A percentile compares a stretch with the other conserved stretches of the same genome.
Conservation (phyloP, 2,888 invertebrate species). For the Tetramorium bicarinatum region DNA sequence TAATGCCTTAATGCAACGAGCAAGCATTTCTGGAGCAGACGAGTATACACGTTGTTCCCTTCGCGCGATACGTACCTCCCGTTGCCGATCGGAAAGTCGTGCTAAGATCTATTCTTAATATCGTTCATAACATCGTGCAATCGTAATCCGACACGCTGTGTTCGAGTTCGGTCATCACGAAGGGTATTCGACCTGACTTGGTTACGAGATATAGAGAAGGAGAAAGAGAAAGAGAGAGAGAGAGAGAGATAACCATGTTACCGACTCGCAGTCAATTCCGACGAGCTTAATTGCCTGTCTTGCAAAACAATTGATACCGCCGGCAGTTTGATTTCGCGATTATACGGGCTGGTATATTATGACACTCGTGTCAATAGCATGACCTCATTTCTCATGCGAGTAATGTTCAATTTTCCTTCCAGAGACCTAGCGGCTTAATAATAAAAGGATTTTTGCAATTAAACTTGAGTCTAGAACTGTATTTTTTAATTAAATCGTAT, state of each 20-base stretch:
- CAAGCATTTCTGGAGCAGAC: conserved; percentile 67
- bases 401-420: not conserved
- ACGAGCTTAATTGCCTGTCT: conserved; percentile 52
- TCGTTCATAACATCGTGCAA: conserved; percentile 3
- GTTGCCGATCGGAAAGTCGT: conserved; percentile 17
- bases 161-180: conserved; percentile 19
- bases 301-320: conserved; percentile 53
- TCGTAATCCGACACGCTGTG: not conserved
- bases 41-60: conserved; percentile 28
- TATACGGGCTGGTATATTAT: conserved; percentile 35
- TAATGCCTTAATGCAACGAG: conserved; percentile 65
- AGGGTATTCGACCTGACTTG: not conserved
- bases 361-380: conserved; percentile 33
- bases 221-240: not conserved
- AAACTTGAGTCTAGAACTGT: not conserved
- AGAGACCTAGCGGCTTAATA: conserved; percentile 8
- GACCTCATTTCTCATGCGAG: not conserved
- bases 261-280: conserved; percentile 38
- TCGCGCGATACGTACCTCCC: not conserved
- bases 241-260: conserved; percentile 35
- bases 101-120: conserved; percentile 11
- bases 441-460: conserved; percentile 21
- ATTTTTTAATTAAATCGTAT: not conserved
- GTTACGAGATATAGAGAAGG: not conserved
- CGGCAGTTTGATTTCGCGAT: conserved; percentile 44